Conservation (phyloP, 2,113 vertebrate genomes). For the Deroptyus accipitrinus region DNA sequence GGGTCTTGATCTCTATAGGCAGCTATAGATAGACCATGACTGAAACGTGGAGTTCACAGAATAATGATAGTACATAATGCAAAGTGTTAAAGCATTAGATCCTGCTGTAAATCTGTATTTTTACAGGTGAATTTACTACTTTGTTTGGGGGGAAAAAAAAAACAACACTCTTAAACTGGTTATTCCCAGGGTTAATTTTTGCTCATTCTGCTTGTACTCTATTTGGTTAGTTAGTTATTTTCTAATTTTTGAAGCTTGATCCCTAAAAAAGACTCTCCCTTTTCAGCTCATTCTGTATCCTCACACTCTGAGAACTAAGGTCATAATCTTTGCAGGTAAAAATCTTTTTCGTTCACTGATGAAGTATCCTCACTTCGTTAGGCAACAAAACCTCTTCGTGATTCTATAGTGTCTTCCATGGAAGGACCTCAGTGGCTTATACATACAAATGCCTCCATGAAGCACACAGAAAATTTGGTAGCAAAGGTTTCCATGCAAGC, state of each 20-base stretch:
- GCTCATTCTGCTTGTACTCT: neutral
- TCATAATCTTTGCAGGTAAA: neutral
- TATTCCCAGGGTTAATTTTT: neutral
- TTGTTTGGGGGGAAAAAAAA: rapidly evolving
- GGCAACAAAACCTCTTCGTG: neutral
- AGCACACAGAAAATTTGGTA: neutral
- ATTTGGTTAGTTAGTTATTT: neutral
- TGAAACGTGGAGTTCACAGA: conserved; percentile 16
- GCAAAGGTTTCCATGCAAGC: neutral
- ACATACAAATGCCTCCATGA: neutral
- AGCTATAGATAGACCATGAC: neutral
- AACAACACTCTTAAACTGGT: rapidly evolving
- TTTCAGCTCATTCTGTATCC: neutral
- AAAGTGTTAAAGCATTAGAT: neutral
- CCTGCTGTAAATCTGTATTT: neutral
- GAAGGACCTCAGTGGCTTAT: neutral
- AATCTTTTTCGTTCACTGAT: neutral
- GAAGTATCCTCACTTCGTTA: neutral
- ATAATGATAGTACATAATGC: neutral
- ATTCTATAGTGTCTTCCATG: neutral
- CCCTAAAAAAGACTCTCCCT: neutral
- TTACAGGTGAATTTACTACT: neutral
- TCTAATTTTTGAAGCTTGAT: neutral
- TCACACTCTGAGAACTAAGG: neutral
- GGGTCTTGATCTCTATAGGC: neutral